Percentiles rank a stretch among this genome's conserved stretches.
phyloP scores from a whole-genome alignment of 1,140 invertebrate genomes.

The Eriosoma lanigerum region DNA sequence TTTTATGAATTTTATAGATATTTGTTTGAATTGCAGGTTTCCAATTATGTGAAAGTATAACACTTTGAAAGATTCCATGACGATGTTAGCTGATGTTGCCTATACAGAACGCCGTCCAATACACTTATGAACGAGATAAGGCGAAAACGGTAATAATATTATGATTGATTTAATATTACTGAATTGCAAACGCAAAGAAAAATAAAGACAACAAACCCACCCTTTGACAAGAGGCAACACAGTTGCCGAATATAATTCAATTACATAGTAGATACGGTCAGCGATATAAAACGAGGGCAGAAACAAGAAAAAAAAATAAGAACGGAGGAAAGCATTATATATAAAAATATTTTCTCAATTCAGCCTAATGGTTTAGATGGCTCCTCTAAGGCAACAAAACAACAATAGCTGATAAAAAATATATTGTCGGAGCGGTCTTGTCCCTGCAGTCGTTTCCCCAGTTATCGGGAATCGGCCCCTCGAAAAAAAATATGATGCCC shows the following conservation, averaged over 20 bases:
- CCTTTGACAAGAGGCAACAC: constrained; percentile 45
- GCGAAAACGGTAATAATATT: constrained; percentile 50
- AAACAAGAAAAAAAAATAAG: constrained; percentile 42
- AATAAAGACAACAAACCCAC: constrained; percentile 43
- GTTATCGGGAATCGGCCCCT: constrained; percentile 43
- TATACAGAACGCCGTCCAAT: constrained; percentile 42
- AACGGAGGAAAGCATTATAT: constrained; percentile 15
- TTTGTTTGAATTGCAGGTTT: too few species aligned
- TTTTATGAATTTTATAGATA: too few species aligned
- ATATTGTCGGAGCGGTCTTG: constrained; percentile 24
- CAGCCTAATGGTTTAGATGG: constrained; percentile 48
- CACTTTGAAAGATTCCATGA: too few species aligned
- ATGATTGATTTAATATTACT: constrained; percentile 50
- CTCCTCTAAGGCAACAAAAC: constrained; percentile 48
- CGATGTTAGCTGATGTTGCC: background rate
- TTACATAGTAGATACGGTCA: constrained; percentile 43
- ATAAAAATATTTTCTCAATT: constrained; percentile 52
- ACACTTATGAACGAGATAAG: constrained; percentile 43
- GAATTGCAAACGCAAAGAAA: constrained; percentile 43
- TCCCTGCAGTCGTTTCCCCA: constrained; percentile 13
- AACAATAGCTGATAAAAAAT: constrained; percentile 52
- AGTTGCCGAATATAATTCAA: constrained; percentile 48
- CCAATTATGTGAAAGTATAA: too few species aligned
- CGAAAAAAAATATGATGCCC: constrained; percentile 37
- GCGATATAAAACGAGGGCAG: constrained; percentile 48